Conservation (phyloP, 2,113 vertebrate species). For the Psammodynastes pulverulentus region DNA sequence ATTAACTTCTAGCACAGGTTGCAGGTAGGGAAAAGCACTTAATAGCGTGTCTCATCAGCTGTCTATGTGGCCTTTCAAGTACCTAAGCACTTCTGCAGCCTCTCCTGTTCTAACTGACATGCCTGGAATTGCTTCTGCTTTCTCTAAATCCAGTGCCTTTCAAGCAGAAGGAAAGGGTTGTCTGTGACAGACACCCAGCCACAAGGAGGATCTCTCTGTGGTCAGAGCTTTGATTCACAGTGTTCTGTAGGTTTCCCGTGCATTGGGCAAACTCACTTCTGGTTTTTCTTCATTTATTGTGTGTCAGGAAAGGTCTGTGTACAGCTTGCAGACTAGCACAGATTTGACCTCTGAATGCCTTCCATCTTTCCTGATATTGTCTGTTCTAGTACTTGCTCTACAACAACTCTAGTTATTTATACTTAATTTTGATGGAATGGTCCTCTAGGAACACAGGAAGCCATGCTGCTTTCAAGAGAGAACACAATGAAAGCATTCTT, state of each 20-base stretch:
- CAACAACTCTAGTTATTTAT: background rate
- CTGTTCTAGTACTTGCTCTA: background rate
- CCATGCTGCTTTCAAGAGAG: background rate
- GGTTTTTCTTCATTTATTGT: background rate
- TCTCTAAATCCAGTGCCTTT: slow-evolving; percentile 20
- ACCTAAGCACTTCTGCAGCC: slow-evolving; percentile 8
- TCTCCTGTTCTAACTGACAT: slow-evolving; percentile 18
- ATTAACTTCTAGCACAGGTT: slow-evolving; percentile 18
- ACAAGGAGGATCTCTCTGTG: slow-evolving; percentile 1
- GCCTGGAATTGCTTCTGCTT: slow-evolving; percentile 18
- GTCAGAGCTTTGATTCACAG: background rate
- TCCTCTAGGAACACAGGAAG: background rate
- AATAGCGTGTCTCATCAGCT: slow-evolving; percentile 35
- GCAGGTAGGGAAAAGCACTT: background rate
- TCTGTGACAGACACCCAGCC: slow-evolving; percentile 1
- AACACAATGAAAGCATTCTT: background rate
- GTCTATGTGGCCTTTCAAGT: slow-evolving; percentile 16
- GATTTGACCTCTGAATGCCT: background rate
- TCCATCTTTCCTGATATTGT: background rate
- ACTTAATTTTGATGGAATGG: background rate
- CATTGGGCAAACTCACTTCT: background rate
- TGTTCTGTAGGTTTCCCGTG: background rate
- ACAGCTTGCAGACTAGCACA: background rate
- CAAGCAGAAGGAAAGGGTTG: slow-evolving; percentile 11
- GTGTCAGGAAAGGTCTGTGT: background rate